Evolutionary conservation across 2,888 invertebrate genomes (phyloP).

Genomic region (Dolomedes plantarius): DNA sequence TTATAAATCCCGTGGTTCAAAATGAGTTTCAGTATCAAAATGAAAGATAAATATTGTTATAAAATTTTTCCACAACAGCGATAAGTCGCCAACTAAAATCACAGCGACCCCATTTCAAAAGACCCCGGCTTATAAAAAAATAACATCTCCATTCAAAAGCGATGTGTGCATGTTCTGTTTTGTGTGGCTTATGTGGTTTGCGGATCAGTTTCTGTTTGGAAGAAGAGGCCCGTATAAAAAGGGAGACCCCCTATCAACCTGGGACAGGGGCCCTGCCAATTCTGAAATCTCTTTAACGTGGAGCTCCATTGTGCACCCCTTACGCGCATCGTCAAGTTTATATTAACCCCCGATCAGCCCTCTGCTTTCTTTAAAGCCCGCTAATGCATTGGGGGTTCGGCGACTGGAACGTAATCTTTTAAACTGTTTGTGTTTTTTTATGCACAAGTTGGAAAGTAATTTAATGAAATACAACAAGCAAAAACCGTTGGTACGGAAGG

Average conservation of each 20-base stretch:
- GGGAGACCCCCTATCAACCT: slow-evolving; percentile 35
- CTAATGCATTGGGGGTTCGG: slow-evolving; percentile 16
- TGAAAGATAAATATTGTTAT: too few species aligned
- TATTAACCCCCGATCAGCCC: slow-evolving; percentile 43
- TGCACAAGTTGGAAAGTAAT: not conserved
- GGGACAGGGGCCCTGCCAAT: slow-evolving; percentile 32
- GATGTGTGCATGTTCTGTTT: slow-evolving; percentile 69
- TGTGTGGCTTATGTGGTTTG: slow-evolving; percentile 69
- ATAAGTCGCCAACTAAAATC: slow-evolving; percentile 23
- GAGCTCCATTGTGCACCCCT: slow-evolving; percentile 38
- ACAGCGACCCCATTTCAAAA: not conserved
- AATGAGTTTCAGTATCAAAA: too few species aligned
- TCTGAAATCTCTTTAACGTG: slow-evolving; percentile 42
- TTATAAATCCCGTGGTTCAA: too few species aligned
- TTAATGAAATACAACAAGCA: slow-evolving; percentile 14
- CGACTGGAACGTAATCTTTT: slow-evolving; percentile 15
- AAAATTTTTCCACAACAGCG: too few species aligned
- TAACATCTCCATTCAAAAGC: slow-evolving; percentile 61
- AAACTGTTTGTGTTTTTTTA: slow-evolving; percentile 17
- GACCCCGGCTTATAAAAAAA: slow-evolving; percentile 38
- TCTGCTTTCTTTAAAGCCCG: slow-evolving; percentile 12
- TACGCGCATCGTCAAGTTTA: slow-evolving; percentile 45
- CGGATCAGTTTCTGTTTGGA: slow-evolving; percentile 60
- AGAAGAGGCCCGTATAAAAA: slow-evolving; percentile 25
- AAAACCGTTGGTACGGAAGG: slow-evolving; percentile 11